phyloP scores from a whole-genome alignment of 2,113 vertebrate species.

The Chionomys nivalis region DNA sequence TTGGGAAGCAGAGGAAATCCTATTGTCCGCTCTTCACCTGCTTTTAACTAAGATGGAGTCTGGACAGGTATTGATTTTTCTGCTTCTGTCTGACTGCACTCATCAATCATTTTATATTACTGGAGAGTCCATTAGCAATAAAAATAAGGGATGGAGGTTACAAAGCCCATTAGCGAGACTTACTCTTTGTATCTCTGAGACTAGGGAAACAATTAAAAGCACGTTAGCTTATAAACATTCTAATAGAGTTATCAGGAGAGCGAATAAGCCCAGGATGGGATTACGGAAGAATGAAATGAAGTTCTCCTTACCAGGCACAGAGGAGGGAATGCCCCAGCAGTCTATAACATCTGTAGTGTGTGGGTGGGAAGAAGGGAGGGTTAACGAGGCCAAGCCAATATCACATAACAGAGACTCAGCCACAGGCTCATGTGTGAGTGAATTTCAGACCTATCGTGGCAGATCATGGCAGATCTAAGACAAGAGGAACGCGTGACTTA shows the following conservation, averaged over 20 bases:
- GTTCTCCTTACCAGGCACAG: conserved; percentile 44
- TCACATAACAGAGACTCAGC: conserved; percentile 27
- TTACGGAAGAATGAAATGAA: conserved; percentile 77
- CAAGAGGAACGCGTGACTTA: conserved; percentile 46
- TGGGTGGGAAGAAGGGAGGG: conserved; percentile 71
- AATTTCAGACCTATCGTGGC: conserved; percentile 61
- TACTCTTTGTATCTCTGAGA: conserved; percentile 79
- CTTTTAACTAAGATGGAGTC: conserved; percentile 81
- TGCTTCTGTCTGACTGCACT: conserved; percentile 81
- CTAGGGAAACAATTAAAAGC: conserved; percentile 87
- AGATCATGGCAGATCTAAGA: conserved; percentile 65
- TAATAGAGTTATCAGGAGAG: conserved; percentile 85
- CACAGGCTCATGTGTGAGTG: neutral
- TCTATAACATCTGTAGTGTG: neutral
- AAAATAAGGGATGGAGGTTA: conserved; percentile 83
- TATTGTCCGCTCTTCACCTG: conserved; percentile 73
- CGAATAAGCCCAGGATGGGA: conserved; percentile 77
- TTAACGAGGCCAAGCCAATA: conserved; percentile 66
- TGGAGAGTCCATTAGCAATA: conserved; percentile 87
- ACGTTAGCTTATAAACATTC: conserved; percentile 84
- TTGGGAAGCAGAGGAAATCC: conserved; percentile 66
- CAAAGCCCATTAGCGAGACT: conserved; percentile 85
- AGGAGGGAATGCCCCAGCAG: conserved; percentile 39
- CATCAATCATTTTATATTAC: conserved; percentile 89
- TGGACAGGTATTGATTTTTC: conserved; percentile 87